A percentile compares a stretch with the other conserved stretches of the same genome.
These are phyloP conservation scores for Endomychus coccineus DNA, from an alignment of 2,888 invertebrate genomes.

Conservation along the genomic window DNA sequence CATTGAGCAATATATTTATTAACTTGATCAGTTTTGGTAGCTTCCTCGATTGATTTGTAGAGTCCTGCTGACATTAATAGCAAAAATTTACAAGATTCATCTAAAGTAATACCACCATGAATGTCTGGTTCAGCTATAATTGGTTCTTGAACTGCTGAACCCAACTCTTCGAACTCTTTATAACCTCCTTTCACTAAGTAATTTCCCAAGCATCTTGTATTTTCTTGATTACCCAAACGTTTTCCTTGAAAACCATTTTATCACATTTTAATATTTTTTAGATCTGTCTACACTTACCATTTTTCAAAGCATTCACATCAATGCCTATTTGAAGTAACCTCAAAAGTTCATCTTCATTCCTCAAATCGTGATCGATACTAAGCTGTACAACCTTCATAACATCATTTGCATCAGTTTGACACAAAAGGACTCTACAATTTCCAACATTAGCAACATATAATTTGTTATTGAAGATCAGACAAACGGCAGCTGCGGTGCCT, in stretches of 20 bases:
- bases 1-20: conserved; percentile 74
- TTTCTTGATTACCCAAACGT: conserved; percentile 69
- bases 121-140: conserved; percentile 79
- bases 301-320: conserved; percentile 59
- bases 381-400: conserved; percentile 73
- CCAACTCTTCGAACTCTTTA: conserved; percentile 70
- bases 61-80: conserved; percentile 80
- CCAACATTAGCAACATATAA: conserved; percentile 86
- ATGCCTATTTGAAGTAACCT: conserved; percentile 70
- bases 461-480: conserved; percentile 67
- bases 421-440: conserved; percentile 62
- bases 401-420: conserved; percentile 68
- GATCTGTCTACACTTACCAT: conserved; percentile 44
- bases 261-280: background rate
- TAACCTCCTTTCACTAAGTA: conserved; percentile 81
- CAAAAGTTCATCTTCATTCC: conserved; percentile 77
- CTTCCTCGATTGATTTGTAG: conserved; percentile 76
- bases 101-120: conserved; percentile 69
- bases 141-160: conserved; percentile 64
- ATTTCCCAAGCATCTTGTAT: conserved; percentile 82
- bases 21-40: conserved; percentile 67
- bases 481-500: conserved; percentile 77
- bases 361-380: conserved; percentile 76
- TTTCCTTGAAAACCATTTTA: conserved; percentile 46
- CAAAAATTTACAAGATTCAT: conserved; percentile 73